Evolutionary conservation across 2,113 vertebrate species (phyloP), one percentile per base, ranked within the genome.

Genomic region (Taxidea taxus): DNA sequence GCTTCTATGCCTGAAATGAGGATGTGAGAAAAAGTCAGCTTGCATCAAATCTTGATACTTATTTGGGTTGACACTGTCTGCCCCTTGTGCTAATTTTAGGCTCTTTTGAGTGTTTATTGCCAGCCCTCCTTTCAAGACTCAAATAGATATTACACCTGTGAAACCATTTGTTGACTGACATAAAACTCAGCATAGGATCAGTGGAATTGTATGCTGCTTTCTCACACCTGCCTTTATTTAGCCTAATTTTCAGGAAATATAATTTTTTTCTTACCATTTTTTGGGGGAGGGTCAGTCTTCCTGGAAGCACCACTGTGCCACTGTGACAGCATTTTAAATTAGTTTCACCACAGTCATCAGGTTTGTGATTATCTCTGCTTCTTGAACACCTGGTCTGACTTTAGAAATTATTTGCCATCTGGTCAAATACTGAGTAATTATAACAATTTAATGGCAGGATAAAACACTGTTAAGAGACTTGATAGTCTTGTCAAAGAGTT

Each of bases 351-450:
- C 84, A 98, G 97, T 98, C 98, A 98, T 98, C 98, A 98, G 98
- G 97, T 98, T 97, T 98, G 97, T 98, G 97, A 99, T 99, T 98
- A 99, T 95, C 97, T 98, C 96, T 90, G 97, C 98, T 97, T 98
- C 98, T 98, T 97, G 96, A 98, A 98, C 98, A 99, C 97, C 98
- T 99, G 98, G 98, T 98, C 97, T 85, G 96, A 98, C 98, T 98
- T 98, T 96, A 97, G 97, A 98, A 99, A 98, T 98, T 94, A 98
- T 97, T 98, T 98, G 87, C 98, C 99, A 99, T 98, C 99, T 99
- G 99, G 98, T 97, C 97, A 97, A 97, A 99, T 98, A 91, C 95
- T 72, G 90, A 93, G 94, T 98, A 98, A 99, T 99, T 99, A 98
- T 98, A 98, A 97, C 97, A 98, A 97, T 97, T 98, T 98, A 98